Conservation (phyloP, 2,888 invertebrate species). For the Teleiodes luculella region DNA sequence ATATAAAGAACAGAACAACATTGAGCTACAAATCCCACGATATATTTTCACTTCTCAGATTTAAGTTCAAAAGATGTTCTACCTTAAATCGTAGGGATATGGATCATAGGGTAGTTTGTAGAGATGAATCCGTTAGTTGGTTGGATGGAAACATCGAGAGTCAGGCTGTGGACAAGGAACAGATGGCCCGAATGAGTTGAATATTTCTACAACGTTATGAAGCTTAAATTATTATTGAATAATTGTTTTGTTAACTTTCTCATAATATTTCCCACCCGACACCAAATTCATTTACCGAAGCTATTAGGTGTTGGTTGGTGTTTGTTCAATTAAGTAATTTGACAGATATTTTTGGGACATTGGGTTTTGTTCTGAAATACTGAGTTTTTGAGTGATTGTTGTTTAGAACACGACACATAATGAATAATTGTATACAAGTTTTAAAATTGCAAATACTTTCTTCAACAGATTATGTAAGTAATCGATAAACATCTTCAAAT, state of each 20-base stretch:
- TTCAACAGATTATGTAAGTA: too few species aligned
- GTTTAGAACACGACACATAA: too few species aligned
- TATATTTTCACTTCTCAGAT: not conserved
- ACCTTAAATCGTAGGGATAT: slow-evolving; percentile 18
- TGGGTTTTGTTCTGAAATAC: not conserved
- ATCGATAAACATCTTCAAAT: too few species aligned
- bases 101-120: slow-evolving; percentile 11
- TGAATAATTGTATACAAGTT: too few species aligned
- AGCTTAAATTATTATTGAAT: slow-evolving; percentile 57
- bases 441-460: too few species aligned
- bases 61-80: not conserved
- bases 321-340: slow-evolving; percentile 24
- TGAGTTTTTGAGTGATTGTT: too few species aligned
- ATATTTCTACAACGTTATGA: slow-evolving; percentile 45
- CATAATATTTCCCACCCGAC: slow-evolving; percentile 33
- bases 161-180: slow-evolving; percentile 56
- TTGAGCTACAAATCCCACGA: slow-evolving; percentile 24
- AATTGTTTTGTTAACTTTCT: slow-evolving; percentile 63
- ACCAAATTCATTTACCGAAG: slow-evolving; percentile 31
- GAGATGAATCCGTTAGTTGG: slow-evolving; percentile 27
- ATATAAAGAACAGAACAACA: slow-evolving; percentile 69
- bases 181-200: slow-evolving; percentile 66
- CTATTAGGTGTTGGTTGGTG: slow-evolving; percentile 18
- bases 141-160: slow-evolving; percentile 36
- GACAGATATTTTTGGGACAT: not conserved